Conservation (phyloP, 1,140 invertebrate genomes). For the Bombus affinis region DNA sequence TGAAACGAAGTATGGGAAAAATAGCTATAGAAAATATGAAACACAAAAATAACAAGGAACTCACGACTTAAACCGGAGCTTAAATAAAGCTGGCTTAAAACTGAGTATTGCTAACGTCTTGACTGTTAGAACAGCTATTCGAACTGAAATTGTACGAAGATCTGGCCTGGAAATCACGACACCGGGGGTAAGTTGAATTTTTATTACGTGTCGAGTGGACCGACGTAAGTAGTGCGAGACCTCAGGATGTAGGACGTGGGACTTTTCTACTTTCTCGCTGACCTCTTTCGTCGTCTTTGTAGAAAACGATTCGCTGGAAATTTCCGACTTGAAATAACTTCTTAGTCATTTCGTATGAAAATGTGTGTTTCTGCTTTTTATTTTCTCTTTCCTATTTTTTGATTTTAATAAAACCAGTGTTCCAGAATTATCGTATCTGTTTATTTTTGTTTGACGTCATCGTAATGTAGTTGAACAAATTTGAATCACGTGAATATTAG, state of each 20-base stretch:
- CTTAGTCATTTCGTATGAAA: not conserved
- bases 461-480: no score
- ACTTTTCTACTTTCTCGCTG: slow-evolving; percentile 17
- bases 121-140: no score
- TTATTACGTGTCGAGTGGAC: slow-evolving; percentile 18
- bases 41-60: no score
- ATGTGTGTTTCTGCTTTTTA: not conserved
- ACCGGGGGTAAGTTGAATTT: slow-evolving; percentile 27
- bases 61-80: no score
- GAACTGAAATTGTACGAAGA: no score
- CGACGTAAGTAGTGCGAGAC: slow-evolving; percentile 18
- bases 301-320: not conserved
- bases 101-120: no score
- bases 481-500: no score
- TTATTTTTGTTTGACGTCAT: no score
- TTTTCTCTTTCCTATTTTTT: not conserved
- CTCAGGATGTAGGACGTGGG: slow-evolving; percentile 16
- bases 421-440: no score
- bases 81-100: no score
- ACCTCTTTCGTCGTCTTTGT: slow-evolving; percentile 8
- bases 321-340: not conserved
- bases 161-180: not conserved
- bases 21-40: no score
- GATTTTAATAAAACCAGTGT: not conserved
- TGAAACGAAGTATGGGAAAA: no score